phyloP scores from a whole-genome alignment of 1,140 invertebrate genomes.

The Drosophila obscura region DNA sequence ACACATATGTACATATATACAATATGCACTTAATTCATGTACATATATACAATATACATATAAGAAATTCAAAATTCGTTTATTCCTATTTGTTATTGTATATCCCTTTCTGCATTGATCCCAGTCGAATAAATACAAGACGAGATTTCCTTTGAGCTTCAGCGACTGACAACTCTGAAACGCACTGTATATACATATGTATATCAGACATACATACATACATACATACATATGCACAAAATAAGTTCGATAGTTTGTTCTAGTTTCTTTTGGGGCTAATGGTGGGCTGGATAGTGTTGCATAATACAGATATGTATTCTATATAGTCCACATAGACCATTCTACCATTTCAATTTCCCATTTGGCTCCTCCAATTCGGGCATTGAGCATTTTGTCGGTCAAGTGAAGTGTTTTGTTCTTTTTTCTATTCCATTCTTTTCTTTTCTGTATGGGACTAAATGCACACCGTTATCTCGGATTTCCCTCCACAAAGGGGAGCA shows the following conservation, averaged over 20 bases:
- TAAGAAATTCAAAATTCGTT: too few relatives aligned
- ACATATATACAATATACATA: too few relatives aligned
- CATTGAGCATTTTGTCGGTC: slow-evolving; percentile 49
- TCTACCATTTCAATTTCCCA: too few relatives aligned
- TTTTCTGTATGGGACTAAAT: slow-evolving; percentile 19
- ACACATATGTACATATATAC: too few relatives aligned
- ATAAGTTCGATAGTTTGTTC: slow-evolving; percentile 36
- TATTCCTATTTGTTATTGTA: too few relatives aligned
- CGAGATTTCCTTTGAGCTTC: too few relatives aligned
- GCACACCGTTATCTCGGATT: slow-evolving; percentile 48
- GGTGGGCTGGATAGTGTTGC: slow-evolving; percentile 12
- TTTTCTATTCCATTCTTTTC: too few relatives aligned
- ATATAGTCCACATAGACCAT: slow-evolving; percentile 9
- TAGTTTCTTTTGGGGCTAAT: slow-evolving; percentile 16
- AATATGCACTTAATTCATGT: too few relatives aligned
- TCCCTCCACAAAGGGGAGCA: slow-evolving; percentile 10
- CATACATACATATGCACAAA: not conserved
- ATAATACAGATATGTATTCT: slow-evolving; percentile 43
- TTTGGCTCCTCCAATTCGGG: slow-evolving; percentile 13
- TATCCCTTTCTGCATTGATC: too few relatives aligned
- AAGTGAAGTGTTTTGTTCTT: slow-evolving; percentile 31
- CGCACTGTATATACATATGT: too few relatives aligned
- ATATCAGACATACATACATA: not conserved
- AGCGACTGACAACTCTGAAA: too few relatives aligned
- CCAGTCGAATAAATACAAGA: too few relatives aligned